Conservation (phyloP, 2,113 vertebrate genomes). For the Stegastes partitus region DNA sequence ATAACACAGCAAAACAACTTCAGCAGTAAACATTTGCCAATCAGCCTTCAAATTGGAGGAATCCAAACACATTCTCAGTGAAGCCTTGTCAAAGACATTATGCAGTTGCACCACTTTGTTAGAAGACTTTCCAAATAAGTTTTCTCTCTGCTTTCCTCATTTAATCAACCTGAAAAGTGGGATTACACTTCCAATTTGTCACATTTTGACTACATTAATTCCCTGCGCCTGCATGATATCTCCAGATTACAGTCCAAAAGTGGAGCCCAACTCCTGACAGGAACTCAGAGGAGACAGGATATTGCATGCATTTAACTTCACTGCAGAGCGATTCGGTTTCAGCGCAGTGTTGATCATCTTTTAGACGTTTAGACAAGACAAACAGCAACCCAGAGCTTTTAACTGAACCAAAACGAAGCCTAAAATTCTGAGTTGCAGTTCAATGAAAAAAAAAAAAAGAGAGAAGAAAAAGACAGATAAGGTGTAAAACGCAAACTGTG, state of each 20-base stretch:
- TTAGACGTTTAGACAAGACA: background rate
- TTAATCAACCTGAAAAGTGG: background rate
- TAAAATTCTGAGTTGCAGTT: background rate
- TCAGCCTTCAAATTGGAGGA: background rate
- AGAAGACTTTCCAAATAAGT: background rate
- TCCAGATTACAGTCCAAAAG: slow-evolving; percentile 5
- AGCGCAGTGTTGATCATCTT: background rate
- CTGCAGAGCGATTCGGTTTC: background rate
- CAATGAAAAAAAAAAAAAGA: no score
- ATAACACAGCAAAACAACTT: background rate
- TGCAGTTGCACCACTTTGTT: background rate
- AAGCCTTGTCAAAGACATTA: slow-evolving; percentile 4
- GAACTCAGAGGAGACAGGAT: background rate
- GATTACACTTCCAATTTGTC: slow-evolving; percentile 20
- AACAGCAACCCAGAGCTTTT: background rate
- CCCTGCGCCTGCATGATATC: background rate
- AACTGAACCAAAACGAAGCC: background rate
- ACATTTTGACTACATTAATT: slow-evolving; percentile 8
- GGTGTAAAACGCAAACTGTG: no score
- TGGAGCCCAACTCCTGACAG: background rate
- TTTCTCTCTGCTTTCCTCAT: background rate
- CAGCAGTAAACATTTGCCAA: background rate
- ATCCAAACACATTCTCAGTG: background rate
- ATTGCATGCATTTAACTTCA: slow-evolving; percentile 5
- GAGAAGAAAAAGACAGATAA: background rate